phyloP scores from a whole-genome alignment of 2,888 invertebrate species.

The Pterostichus niger region DNA sequence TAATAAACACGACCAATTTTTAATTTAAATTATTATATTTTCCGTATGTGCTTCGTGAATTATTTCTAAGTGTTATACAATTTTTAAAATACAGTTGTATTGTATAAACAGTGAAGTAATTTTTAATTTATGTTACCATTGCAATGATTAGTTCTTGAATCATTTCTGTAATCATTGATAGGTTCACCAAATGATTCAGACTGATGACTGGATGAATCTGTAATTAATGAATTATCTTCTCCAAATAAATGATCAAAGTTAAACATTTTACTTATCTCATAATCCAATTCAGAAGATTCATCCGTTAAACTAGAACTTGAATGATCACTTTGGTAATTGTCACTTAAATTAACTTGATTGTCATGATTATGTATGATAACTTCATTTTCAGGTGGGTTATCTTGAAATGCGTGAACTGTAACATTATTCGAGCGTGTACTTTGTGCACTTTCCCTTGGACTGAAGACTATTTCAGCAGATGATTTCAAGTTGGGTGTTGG shows the following conservation, averaged over 20 bases:
- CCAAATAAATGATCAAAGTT: slow-evolving; percentile 72
- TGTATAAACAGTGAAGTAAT: background rate
- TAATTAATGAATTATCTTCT: slow-evolving; percentile 68
- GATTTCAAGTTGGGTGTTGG: slow-evolving; percentile 72
- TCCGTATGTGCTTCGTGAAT: too few relatives aligned
- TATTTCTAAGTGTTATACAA: too few relatives aligned
- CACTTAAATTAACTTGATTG: slow-evolving; percentile 53
- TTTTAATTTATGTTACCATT: slow-evolving; percentile 35
- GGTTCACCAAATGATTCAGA: slow-evolving; percentile 54
- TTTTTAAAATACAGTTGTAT: too few relatives aligned
- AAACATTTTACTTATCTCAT: slow-evolving; percentile 72
- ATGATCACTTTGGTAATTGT: slow-evolving; percentile 54
- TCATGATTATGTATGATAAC: slow-evolving; percentile 47
- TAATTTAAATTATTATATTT: too few relatives aligned
- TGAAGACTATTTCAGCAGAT: slow-evolving; percentile 10
- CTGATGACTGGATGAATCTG: slow-evolving; percentile 46
- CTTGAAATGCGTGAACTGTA: background rate
- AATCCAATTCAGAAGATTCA: slow-evolving; percentile 67
- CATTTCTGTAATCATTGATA: slow-evolving; percentile 23
- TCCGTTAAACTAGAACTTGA: slow-evolving; percentile 63
- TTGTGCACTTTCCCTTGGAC: slow-evolving; percentile 26
- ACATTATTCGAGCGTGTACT: slow-evolving; percentile 56
- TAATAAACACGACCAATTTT: too few relatives aligned
- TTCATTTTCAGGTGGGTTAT: background rate
- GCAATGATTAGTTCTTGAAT: slow-evolving; percentile 10